These are phyloP conservation scores for Leptinotarsa texana DNA, from an alignment of 1,140 invertebrate genomes.

Conservation along the genomic window DNA sequence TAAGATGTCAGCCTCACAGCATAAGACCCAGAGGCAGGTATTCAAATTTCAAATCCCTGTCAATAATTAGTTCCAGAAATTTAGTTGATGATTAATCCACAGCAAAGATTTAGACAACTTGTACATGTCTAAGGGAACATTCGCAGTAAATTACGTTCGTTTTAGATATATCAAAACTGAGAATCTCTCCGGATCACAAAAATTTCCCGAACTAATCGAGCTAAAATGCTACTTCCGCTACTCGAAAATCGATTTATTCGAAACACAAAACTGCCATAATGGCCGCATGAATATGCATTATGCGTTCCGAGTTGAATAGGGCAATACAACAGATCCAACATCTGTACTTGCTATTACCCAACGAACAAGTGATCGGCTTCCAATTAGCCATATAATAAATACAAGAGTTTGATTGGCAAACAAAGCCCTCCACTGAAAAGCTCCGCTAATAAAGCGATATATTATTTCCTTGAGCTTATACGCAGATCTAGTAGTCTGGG, in stretches of 20 bases:
- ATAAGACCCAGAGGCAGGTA: too few relatives aligned
- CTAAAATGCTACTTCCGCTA: neutral
- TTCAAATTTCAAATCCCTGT: too few relatives aligned
- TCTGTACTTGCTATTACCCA: constrained; percentile 32
- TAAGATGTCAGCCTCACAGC: too few relatives aligned
- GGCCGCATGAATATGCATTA: neutral
- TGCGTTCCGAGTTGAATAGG: neutral
- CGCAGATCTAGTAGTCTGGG: neutral
- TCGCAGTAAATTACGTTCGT: too few relatives aligned
- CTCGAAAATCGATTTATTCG: neutral
- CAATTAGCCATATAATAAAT: constrained; percentile 41
- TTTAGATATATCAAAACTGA: too few relatives aligned
- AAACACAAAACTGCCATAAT: constrained; percentile 1
- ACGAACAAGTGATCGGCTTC: constrained; percentile 29
- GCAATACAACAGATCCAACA: constrained; percentile 20
- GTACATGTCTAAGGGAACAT: too few relatives aligned
- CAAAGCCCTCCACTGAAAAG: constrained; percentile 33
- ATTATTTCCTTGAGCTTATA: constrained; percentile 10
- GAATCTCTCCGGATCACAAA: too few relatives aligned
- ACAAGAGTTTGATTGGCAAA: constrained; percentile 43
- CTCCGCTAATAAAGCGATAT: constrained; percentile 38
- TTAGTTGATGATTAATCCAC: too few relatives aligned
- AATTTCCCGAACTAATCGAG: too few relatives aligned
- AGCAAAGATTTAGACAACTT: too few relatives aligned
- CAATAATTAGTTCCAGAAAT: too few relatives aligned